Percentiles rank a stretch among this genome's conserved stretches.
phyloP scores from a whole-genome alignment of 2,888 invertebrate genomes.

The Ophion obscuratus region DNA sequence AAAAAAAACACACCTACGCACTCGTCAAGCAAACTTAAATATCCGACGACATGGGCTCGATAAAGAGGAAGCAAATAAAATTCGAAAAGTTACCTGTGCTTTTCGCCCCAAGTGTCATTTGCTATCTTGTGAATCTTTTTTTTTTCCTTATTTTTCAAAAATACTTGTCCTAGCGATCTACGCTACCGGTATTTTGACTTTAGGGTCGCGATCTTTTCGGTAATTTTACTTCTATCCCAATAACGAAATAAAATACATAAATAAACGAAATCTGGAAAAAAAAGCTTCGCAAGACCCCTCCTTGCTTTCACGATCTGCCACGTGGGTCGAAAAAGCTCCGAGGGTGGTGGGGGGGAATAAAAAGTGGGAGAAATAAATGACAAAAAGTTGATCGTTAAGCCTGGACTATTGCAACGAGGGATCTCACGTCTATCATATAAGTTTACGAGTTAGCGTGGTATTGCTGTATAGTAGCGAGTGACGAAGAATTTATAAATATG shows the following conservation, averaged over 20 bases:
- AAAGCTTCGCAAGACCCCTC: slow-evolving; percentile 45
- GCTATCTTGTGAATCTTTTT: neutral
- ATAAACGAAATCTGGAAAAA: neutral
- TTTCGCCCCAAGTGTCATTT: no score
- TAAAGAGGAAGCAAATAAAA: no score
- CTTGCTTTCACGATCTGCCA: slow-evolving; percentile 64
- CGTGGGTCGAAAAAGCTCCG: slow-evolving; percentile 64
- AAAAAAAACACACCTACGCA: no score
- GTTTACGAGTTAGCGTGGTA: slow-evolving; percentile 80
- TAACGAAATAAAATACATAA: slow-evolving; percentile 36
- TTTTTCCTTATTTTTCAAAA: neutral
- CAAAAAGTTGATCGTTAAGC: slow-evolving; percentile 73
- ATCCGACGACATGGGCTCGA: no score
- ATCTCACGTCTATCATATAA: slow-evolving; percentile 83
- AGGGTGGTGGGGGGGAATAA: neutral
- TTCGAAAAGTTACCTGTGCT: no score
- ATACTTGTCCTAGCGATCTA: neutral
- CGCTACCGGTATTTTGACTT: slow-evolving; percentile 9
- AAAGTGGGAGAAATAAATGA: neutral
- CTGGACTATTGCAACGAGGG: slow-evolving; percentile 83
- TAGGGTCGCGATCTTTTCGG: slow-evolving; percentile 14
- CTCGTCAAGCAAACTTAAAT: no score
- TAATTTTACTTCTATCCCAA: slow-evolving; percentile 39
- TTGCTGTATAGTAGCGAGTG: slow-evolving; percentile 81
- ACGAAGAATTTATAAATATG: slow-evolving; percentile 82